Evolutionary conservation across 2,797 vertebrate genomes (phyloP).

Genomic region (Chiloscyllium punctatum): DNA sequence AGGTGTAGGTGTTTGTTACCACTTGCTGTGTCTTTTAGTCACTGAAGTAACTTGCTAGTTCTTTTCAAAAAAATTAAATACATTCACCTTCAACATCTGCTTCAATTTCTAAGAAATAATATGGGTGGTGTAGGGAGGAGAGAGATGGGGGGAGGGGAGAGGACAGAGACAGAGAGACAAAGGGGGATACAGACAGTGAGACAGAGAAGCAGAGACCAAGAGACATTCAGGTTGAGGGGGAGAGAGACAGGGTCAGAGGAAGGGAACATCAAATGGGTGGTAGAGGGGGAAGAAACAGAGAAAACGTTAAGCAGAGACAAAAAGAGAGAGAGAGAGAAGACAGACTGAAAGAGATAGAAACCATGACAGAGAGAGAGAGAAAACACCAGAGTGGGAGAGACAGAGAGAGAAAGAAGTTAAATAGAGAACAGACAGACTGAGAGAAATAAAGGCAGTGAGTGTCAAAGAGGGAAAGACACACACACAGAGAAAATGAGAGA

Average conservation of each 20-base stretch:
- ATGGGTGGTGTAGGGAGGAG: not conserved
- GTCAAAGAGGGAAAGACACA: conserved; percentile 44
- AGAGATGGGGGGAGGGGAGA: not conserved
- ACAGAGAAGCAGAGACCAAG: conserved; percentile 54
- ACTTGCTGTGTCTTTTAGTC: not conserved
- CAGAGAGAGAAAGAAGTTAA: conserved; percentile 48
- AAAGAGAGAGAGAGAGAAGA: conserved; percentile 46
- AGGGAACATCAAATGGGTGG: conserved; percentile 45
- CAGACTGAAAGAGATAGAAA: not conserved
- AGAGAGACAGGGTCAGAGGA: conserved; percentile 47
- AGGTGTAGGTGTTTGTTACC: not conserved
- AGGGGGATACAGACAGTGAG: conserved; percentile 34
- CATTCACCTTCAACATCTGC: not conserved
- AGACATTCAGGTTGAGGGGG: conserved; percentile 38
- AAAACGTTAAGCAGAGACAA: conserved; percentile 29
- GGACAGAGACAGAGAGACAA: conserved; percentile 41
- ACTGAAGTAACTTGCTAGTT: not conserved
- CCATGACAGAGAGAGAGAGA: conserved; percentile 53
- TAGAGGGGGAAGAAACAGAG: conserved; percentile 47
- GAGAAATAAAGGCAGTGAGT: conserved; percentile 48
- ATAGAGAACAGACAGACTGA: conserved; percentile 40
- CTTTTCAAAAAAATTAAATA: not conserved
- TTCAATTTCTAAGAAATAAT: not conserved
- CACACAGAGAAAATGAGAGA: not conserved
- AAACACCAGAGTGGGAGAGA: not conserved